Percentiles rank a stretch among this genome's conserved stretches.
Conservation (phyloP, 2,888 invertebrate species). For the Terebella lapidaria region DNA sequence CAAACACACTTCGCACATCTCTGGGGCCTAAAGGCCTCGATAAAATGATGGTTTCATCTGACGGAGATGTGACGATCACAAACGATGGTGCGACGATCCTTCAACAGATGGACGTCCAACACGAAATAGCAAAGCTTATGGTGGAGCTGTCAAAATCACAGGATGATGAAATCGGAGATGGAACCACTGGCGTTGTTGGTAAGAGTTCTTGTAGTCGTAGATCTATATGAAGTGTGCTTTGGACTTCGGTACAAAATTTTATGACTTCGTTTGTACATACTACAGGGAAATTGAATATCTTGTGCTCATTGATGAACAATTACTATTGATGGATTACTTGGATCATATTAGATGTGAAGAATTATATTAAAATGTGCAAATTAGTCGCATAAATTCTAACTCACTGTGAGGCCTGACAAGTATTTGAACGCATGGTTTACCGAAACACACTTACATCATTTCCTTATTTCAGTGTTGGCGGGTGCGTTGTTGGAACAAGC, state of each 20-base stretch:
- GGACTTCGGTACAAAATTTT: too few relatives aligned
- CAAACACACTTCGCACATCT: slow-evolving; percentile 83
- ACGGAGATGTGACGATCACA: slow-evolving; percentile 95
- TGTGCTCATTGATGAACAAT: too few relatives aligned
- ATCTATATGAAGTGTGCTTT: too few relatives aligned
- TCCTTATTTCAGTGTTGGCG: slow-evolving; percentile 67
- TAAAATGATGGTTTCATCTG: slow-evolving; percentile 93
- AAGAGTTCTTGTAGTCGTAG: slow-evolving; percentile 18
- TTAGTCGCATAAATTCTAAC: not conserved
- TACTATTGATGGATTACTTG: not conserved
- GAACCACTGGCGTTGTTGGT: slow-evolving; percentile 95
- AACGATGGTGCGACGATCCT: slow-evolving; percentile 99
- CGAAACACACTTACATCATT: too few relatives aligned
- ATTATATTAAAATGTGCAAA: not conserved
- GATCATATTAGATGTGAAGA: not conserved
- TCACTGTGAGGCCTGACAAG: too few relatives aligned
- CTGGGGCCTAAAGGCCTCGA: slow-evolving; percentile 91
- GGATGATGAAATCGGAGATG: slow-evolving; percentile 99
- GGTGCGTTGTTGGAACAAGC: slow-evolving; percentile 94
- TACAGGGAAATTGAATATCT: too few relatives aligned
- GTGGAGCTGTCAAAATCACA: slow-evolving; percentile 98
- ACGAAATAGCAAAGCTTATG: slow-evolving; percentile 89
- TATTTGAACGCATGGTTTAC: too few relatives aligned
- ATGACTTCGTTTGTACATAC: too few relatives aligned
- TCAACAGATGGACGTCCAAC: slow-evolving; percentile 97